phyloP scores from a whole-genome alignment of 2,113 vertebrate genomes.

The Illadopsis cleaveri region DNA sequence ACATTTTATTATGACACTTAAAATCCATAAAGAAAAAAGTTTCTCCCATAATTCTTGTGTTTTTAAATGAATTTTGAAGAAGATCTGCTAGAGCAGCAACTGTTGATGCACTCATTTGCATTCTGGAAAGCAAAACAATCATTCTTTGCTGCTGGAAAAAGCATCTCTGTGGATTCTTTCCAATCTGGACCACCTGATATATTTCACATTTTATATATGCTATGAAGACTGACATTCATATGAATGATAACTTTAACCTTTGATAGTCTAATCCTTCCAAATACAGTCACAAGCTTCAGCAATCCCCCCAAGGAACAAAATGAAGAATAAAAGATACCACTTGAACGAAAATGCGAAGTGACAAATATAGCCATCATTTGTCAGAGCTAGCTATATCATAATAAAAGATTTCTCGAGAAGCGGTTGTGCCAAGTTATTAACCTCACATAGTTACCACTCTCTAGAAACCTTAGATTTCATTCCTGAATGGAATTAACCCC shows the following conservation, averaged over 20 bases:
- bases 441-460: neutral
- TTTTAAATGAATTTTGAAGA: neutral
- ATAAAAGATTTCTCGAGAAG: neutral
- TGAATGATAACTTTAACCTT: slow-evolving; percentile 13
- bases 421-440: neutral
- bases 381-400: neutral
- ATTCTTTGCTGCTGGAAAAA: neutral
- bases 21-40: neutral
- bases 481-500: neutral
- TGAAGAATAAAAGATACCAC: neutral
- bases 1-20: neutral
- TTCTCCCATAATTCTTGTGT: neutral
- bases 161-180: neutral
- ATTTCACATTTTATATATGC: neutral
- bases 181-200: neutral
- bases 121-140: neutral
- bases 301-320: neutral
- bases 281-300: neutral
- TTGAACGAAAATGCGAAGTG: neutral
- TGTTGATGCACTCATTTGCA: neutral
- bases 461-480: neutral
- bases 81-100: neutral
- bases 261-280: slow-evolving; percentile 20
- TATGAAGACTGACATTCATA: neutral
- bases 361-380: slow-evolving; percentile 12